Percentiles rank a stretch among this genome's conserved stretches.
These are phyloP conservation scores for Tragelaphus strepsiceros DNA, from an alignment of 2,113 vertebrate genomes.

Conservation along the genomic window DNA sequence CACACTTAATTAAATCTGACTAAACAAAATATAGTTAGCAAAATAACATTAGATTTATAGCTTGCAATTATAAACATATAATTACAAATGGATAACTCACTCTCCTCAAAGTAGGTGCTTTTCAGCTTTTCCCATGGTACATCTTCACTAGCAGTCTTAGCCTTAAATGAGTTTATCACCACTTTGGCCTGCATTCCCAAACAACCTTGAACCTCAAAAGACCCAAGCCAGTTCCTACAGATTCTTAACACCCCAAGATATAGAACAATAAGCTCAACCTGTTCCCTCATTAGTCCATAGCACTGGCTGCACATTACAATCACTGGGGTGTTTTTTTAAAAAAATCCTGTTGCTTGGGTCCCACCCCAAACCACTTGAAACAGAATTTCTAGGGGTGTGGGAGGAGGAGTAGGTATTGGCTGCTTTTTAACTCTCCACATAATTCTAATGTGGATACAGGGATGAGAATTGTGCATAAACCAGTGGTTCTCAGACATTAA, in stretches of 20 bases:
- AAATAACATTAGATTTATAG: background rate
- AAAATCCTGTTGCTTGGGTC: background rate
- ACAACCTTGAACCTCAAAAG: background rate
- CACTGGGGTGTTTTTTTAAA: background rate
- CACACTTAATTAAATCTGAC: background rate
- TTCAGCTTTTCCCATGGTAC: background rate
- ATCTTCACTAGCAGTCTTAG: background rate
- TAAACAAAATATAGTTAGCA: background rate
- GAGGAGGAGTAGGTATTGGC: background rate
- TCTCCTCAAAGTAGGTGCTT: background rate
- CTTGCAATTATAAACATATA: background rate
- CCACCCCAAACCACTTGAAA: background rate
- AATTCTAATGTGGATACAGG: background rate
- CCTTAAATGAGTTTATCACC: background rate
- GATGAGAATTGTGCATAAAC: background rate
- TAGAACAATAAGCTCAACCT: background rate
- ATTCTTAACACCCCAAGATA: background rate
- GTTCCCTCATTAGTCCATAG: background rate
- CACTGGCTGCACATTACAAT: background rate
- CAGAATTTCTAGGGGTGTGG: background rate
- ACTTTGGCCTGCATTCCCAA: background rate
- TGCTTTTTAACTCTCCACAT: background rate
- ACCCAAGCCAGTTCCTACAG: background rate
- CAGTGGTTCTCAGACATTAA: background rate
- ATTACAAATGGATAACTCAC: background rate